phyloP scores from a whole-genome alignment of 2,113 vertebrate genomes.

The Rhagologus leucostigma region DNA sequence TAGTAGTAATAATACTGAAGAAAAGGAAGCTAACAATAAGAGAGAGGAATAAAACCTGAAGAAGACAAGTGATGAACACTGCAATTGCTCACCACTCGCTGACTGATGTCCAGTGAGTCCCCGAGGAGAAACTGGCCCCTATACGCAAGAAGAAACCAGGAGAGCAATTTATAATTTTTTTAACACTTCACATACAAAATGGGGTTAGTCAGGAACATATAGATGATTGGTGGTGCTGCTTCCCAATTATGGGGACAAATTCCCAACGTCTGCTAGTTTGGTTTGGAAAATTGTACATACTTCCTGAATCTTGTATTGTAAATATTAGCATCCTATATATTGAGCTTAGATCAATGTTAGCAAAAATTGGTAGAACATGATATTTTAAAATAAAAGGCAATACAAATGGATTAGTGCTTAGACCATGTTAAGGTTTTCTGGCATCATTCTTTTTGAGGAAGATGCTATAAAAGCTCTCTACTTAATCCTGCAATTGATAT shows the following conservation, averaged over 20 bases:
- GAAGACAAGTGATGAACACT: background rate
- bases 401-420: background rate
- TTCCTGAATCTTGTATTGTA: background rate
- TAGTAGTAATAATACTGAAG: background rate
- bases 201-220: background rate
- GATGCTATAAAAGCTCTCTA: background rate
- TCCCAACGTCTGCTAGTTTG: background rate
- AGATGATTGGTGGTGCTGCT: background rate
- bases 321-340: background rate
- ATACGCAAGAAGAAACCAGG: background rate
- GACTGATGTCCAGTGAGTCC: rapidly evolving
- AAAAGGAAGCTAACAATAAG: background rate
- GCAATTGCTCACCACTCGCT: background rate
- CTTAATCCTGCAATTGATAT: background rate
- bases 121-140: background rate
- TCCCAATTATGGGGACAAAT: background rate
- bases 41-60: background rate
- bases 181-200: background rate
- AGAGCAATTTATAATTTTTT: background rate
- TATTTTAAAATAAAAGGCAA: background rate
- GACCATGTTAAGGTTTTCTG: background rate
- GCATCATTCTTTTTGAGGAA: background rate
- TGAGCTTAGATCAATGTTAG: background rate
- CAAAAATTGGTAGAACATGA: background rate
- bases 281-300: background rate